phyloP scores from a whole-genome alignment of 92 coral and sea anemone species.

The Phenganax stokvisi region DNA sequence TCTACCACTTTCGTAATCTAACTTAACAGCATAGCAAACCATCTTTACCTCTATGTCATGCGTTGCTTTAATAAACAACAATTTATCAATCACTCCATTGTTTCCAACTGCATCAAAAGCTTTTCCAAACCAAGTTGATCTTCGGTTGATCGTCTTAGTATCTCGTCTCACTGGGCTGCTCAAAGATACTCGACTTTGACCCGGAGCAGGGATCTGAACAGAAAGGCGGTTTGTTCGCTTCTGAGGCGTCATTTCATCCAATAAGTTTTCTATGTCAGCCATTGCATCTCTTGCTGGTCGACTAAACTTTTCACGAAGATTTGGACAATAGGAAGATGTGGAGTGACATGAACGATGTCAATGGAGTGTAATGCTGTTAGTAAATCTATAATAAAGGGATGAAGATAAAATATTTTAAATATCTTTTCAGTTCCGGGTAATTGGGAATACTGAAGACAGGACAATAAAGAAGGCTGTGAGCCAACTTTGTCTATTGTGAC shows the following conservation, averaged over 20 bases:
- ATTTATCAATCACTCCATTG: conserved; percentile 33
- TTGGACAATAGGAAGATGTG: neutral
- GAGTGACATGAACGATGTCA: neutral
- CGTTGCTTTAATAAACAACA: conserved; percentile 31
- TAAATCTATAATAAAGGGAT: no score
- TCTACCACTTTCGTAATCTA: neutral
- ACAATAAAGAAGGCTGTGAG: no score
- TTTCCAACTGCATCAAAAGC: conserved; percentile 40
- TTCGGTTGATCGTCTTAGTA: conserved; percentile 24
- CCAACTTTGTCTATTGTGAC: no score
- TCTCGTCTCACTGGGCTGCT: conserved; percentile 10
- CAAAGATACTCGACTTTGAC: conserved; percentile 24
- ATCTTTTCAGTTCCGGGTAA: no score
- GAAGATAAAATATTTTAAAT: no score
- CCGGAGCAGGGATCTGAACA: conserved; percentile 26
- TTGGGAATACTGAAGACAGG: no score
- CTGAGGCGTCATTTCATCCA: neutral
- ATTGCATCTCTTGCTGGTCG: neutral
- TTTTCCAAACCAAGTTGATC: conserved; percentile 42
- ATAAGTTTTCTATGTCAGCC: conserved; percentile 13
- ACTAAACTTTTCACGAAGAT: neutral
- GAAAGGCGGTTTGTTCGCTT: neutral
- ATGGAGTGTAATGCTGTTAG: no score
- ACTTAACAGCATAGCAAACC: neutral
- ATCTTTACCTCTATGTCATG: conserved; percentile 27